Conservation (phyloP, 2,888 invertebrate species). For the Proisotoma minuta region DNA sequence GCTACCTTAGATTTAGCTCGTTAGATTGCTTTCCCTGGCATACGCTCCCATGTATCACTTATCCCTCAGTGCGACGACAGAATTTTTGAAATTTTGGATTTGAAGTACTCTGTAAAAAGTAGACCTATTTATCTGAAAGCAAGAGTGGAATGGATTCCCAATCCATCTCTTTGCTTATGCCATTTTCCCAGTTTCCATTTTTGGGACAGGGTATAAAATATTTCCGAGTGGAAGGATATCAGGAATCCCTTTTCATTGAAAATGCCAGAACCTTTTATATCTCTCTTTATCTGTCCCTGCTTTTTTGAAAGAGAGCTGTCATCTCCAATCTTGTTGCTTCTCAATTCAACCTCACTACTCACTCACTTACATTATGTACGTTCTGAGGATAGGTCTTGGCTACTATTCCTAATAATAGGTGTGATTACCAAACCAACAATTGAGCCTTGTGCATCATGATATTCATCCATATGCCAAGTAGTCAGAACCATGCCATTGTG, state of each 20-base stretch:
- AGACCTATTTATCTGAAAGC: not conserved
- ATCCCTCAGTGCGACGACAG: not conserved
- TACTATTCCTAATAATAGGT: not conserved
- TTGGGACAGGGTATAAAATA: not conserved
- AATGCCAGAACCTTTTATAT: conserved; percentile 14
- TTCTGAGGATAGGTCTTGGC: not conserved
- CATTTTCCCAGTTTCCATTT: not conserved
- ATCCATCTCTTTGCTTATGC: conserved; percentile 1
- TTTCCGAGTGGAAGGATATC: conserved; percentile 11
- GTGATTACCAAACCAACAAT: not conserved
- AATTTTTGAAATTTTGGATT: not conserved
- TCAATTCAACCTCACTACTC: not conserved
- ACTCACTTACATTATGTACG: too few relatives aligned
- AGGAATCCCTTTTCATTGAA: conserved; percentile 15
- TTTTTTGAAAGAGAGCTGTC: conserved; percentile 12
- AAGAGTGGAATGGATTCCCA: conserved; percentile 10
- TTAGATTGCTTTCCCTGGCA: too few relatives aligned
- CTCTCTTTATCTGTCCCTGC: conserved; percentile 5
- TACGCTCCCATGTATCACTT: too few relatives aligned
- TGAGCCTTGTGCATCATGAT: not conserved
- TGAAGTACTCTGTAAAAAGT: not conserved
- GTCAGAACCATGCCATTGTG: too few relatives aligned
- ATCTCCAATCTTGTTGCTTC: conserved; percentile 11
- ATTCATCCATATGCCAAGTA: not conserved
- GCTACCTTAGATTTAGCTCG: too few relatives aligned